These are phyloP conservation scores for Drosophila kanekoi DNA, from an alignment of 2,888 invertebrate genomes.

Conservation along the genomic window DNA sequence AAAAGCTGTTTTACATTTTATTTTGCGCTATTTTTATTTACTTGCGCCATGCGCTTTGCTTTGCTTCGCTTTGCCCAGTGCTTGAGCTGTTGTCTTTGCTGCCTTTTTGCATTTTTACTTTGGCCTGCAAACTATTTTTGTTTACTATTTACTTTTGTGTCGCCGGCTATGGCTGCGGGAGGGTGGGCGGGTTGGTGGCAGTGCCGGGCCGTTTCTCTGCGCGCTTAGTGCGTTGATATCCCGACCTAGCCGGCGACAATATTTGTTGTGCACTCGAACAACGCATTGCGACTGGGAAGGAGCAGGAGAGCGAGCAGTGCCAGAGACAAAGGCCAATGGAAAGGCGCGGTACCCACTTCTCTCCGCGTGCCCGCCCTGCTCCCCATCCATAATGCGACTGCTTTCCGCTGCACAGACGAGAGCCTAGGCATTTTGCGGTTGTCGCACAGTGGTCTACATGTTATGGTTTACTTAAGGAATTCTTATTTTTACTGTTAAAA, in stretches of 20 bases:
- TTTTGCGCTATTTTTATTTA: constrained; percentile 72
- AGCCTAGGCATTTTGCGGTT: constrained; percentile 59
- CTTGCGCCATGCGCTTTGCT: constrained; percentile 45
- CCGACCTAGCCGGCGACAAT: constrained; percentile 83
- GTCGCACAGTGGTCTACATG: constrained; percentile 43
- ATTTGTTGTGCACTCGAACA: constrained; percentile 79
- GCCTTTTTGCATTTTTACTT: constrained; percentile 68
- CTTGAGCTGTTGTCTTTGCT: constrained; percentile 33
- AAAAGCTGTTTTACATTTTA: constrained; percentile 64
- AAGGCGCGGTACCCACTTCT: constrained; percentile 42
- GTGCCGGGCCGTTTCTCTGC: constrained; percentile 18
- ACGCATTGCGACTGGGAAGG: constrained; percentile 45
- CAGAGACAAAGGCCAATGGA: constrained; percentile 74
- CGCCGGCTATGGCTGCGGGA: constrained; percentile 35
- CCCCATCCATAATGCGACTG: background rate
- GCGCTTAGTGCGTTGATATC: constrained; percentile 73
- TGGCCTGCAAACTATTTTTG: constrained; percentile 75
- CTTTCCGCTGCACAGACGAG: constrained; percentile 9
- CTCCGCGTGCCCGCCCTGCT: background rate
- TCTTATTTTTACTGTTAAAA: too few species aligned
- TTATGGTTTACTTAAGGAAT: background rate
- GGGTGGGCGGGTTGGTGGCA: constrained; percentile 5
- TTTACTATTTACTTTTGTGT: constrained; percentile 76
- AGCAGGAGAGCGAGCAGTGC: constrained; percentile 15
- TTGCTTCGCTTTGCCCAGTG: constrained; percentile 28